Evolutionary conservation across 2,797 vertebrate species (phyloP), one percentile per base, ranked within the genome.

Genomic region (Xenentodon cancila): DNA sequence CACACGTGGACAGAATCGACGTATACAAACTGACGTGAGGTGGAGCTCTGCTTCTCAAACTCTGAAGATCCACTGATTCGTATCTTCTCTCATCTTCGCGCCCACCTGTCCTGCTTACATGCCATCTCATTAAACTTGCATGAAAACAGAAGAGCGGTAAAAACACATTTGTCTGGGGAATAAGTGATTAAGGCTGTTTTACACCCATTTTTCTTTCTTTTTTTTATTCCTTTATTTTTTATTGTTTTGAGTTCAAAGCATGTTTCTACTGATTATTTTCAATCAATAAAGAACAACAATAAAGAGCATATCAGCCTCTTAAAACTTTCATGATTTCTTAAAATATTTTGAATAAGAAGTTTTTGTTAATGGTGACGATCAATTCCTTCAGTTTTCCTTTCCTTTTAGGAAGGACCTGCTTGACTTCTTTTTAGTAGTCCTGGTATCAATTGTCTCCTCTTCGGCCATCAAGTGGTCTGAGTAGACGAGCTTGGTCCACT

Each of bases 211-310:
- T 69, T 56, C 18, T 52, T 30, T 18, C 46, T 53, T 59, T 25
- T 51, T 64, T 71, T 55, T 68, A 64, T 80, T 86, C 70, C 77
- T 81, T 81, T 59, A 73, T 80, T 84, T 84, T 30, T 63, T 45
- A 90, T 84, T 87, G 93, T 95, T 94, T 95, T 91, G 92, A 94
- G 92, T 95, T 95, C 88, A 91, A 89, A 94, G 95, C 95, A 96
- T 97, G 95, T 95, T 94, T 92, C 82, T 93, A 91, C 94, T 89
- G 79, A 90, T 92, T 91, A 91, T 95, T 97, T 97, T 94, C 92
- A 95, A 95, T 95, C 94, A 97, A 96, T 97, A 96, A 97, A 97
- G 89, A 94, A 91, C 9, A 37, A 11, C 11, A 37, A 37, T 2
- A 37, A 37, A 88, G 83, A 92, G 91, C 91, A 93, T 92, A 93